A percentile compares a stretch with the other conserved stretches of the same genome.
These are phyloP conservation scores for Vulpes lagopus DNA, from an alignment of 2,113 vertebrate species.

Conservation along the genomic window DNA sequence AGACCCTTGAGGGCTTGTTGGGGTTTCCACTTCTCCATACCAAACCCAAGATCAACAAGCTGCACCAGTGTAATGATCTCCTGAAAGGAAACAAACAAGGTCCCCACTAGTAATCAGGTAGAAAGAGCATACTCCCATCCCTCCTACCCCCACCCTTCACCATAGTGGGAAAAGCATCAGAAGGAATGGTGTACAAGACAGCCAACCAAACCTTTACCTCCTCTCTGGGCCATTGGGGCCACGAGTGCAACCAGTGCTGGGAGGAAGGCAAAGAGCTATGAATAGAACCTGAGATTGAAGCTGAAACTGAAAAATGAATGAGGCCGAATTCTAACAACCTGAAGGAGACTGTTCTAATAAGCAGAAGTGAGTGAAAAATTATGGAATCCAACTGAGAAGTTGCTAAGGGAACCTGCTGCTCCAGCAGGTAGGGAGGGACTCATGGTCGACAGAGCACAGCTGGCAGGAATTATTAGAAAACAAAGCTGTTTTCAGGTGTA, in stretches of 20 bases:
- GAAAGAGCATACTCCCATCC: not conserved
- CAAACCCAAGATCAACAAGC: not conserved
- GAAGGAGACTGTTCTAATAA: slow-evolving; percentile 41
- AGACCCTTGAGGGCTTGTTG: not conserved
- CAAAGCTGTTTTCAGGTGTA: not conserved
- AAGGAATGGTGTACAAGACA: not conserved
- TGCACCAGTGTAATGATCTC: too few species aligned
- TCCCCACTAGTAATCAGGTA: rapidly evolving
- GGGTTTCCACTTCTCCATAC: not conserved
- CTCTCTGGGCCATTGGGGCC: not conserved
- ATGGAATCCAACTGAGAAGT: slow-evolving; percentile 38
- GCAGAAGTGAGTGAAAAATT: slow-evolving; percentile 16
- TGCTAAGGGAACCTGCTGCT: slow-evolving; percentile 49
- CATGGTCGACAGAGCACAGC: not conserved
- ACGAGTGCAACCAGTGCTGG: not conserved
- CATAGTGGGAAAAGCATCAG: not conserved
- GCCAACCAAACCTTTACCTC: not conserved
- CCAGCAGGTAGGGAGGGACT: slow-evolving; percentile 24
- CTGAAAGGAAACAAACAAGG: not conserved
- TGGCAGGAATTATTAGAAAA: slow-evolving; percentile 15
- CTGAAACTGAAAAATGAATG: slow-evolving; percentile 28
- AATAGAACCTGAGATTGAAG: not conserved
- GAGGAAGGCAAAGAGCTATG: not conserved
- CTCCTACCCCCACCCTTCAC: too few species aligned
- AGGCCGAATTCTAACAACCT: slow-evolving; percentile 45